Conservation (phyloP, 2,113 vertebrate genomes). For the Eretmochelys imbricata region DNA sequence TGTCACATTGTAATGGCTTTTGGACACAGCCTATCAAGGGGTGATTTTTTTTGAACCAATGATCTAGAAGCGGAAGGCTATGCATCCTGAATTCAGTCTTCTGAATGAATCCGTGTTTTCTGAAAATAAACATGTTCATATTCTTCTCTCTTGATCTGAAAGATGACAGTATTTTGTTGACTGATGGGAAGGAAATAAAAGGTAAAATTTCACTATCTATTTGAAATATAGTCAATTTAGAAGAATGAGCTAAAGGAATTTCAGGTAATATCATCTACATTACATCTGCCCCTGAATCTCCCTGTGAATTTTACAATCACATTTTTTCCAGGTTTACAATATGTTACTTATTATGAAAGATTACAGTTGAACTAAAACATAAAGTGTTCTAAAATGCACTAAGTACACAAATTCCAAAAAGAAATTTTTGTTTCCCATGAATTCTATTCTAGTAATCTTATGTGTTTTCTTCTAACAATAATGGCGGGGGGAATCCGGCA, state of each 20-base stretch:
- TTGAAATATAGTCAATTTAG: background rate
- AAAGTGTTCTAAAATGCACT: background rate
- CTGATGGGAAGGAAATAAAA: background rate
- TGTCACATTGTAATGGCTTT: background rate
- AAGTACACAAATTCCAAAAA: too few relatives aligned
- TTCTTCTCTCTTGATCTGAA: background rate
- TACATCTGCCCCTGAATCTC: background rate
- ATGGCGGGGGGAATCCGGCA: background rate
- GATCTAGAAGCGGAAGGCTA: background rate
- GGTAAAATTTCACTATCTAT: background rate
- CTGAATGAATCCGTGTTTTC: background rate
- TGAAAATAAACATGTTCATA: background rate
- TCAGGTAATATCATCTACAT: background rate
- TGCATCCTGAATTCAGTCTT: slow-evolving; percentile 21
- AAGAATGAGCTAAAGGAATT: background rate
- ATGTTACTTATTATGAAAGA: background rate
- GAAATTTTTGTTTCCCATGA: too few relatives aligned
- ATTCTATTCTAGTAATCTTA: too few relatives aligned
- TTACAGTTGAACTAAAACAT: background rate
- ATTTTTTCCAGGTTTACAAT: background rate
- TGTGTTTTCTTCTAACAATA: background rate
- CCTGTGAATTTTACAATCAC: background rate
- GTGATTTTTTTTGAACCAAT: background rate
- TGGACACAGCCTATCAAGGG: background rate
- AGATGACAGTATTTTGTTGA: background rate